Evolutionary conservation across 1,140 invertebrate species (phyloP).

Genomic region (Bilobella aurantiaca): DNA sequence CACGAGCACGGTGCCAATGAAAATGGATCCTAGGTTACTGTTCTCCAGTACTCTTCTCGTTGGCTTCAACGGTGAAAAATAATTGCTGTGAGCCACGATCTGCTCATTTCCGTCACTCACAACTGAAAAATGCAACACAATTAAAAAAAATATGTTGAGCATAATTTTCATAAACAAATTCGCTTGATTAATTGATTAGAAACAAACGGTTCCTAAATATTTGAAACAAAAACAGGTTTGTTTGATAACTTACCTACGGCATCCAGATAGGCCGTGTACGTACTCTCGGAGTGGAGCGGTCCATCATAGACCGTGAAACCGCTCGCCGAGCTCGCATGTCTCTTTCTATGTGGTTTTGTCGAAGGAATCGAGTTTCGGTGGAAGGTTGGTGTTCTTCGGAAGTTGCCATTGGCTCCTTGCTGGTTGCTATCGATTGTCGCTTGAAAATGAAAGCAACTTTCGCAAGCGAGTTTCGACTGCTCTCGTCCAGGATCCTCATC

Average conservation of each 20-base stretch:
- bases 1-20: constrained; percentile 52
- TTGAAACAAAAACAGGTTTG: too few species aligned
- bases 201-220: constrained; percentile 1
- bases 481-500: constrained; percentile 11
- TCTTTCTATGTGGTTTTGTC: constrained; percentile 19
- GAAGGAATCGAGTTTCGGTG: constrained; percentile 3
- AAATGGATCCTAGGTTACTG: constrained; percentile 34
- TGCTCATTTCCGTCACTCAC: constrained; percentile 26
- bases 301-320: constrained; percentile 45
- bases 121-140: constrained; percentile 20
- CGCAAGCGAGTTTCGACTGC: not conserved
- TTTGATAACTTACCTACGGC: constrained; percentile 56
- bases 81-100: constrained; percentile 28
- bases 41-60: not conserved
- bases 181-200: not conserved
- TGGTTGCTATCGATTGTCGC: not conserved
- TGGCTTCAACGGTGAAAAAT: constrained; percentile 46
- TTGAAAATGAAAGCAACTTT: not conserved
- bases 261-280: constrained; percentile 73
- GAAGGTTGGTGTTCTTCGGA: constrained; percentile 7
- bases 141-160: too few species aligned
- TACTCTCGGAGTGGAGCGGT: constrained; percentile 57
- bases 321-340: constrained; percentile 15
- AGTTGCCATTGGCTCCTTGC: constrained; percentile 11
- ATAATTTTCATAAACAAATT: too few species aligned